Evolutionary conservation across 2,888 invertebrate species (phyloP), one percentile per base, ranked within the genome.

Genomic region (Agrochola litura): DNA sequence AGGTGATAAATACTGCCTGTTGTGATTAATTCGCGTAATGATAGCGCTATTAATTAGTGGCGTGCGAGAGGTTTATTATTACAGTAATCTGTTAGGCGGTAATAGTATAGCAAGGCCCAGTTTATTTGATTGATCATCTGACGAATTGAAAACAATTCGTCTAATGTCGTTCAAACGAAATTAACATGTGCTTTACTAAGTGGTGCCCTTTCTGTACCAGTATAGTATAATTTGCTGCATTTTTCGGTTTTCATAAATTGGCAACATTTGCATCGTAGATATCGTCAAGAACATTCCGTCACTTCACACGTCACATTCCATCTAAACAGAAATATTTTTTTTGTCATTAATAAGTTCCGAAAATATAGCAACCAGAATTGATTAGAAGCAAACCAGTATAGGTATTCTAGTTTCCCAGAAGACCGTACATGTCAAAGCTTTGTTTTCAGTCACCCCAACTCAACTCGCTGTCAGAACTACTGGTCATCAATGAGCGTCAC

Each of bases 1-100:
- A 56, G 30, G 69, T 75, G 75, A 84, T 85, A 85, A 81, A 83
- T 73, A 75, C 77, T 10, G 46, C 46, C 65, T 63, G 49, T 82
- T 74, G 73, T 84, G 78, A 84, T 85, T 85, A 82, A 85, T 82
- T 73, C 60, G 52, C 49, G 69, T 81, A 85, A 77, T 85, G 75
- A 85, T 64, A 73, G 74, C 41, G 19, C 66, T 66, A 69, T 85
- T 82, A 75, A 82, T 85, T 70, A 84, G 77, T 60, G 49, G 58
- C 19, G 14, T 41, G 68, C 37, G 56, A 68, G 54, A n/a, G 74
- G 72, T 64, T 68, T 84, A 70, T 63, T 74, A 70, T 84, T 78
- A 78, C 81, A 73, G 54, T 63, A 58, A 84, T 70, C 43, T 70
- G 71, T 75, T 63, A 80, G 16, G 22, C 37, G 37, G 10, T 66